A percentile compares a stretch with the other conserved stretches of the same genome.
Evolutionary conservation across 2,797 vertebrate species (phyloP).

Genomic region (Lagodon rhomboides): DNA sequence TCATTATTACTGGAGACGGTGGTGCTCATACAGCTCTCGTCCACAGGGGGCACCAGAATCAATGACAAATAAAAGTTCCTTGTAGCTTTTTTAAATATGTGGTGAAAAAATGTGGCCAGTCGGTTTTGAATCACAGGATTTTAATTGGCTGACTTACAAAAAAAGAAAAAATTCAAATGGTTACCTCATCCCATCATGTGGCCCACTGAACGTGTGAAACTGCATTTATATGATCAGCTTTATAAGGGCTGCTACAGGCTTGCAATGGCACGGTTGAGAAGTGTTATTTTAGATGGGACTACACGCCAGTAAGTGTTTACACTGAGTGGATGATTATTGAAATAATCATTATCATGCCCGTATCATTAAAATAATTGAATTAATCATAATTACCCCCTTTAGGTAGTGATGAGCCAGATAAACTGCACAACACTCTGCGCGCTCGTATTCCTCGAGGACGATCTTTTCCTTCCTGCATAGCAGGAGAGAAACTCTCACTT

Average conservation of each 20-base stretch:
- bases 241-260: not conserved
- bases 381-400: slow-evolving; percentile 35
- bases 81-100: not conserved
- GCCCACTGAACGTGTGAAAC: not conserved
- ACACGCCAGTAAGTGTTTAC: slow-evolving; percentile 18
- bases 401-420: slow-evolving; percentile 6
- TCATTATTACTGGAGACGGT: too few species aligned
- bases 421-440: slow-evolving; percentile 10
- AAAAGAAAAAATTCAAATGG: not conserved
- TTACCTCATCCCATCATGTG: not conserved
- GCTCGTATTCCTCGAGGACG: slow-evolving; percentile 14
- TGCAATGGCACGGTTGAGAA: not conserved
- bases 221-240: not conserved
- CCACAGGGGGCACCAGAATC: too few species aligned
- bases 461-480: slow-evolving; percentile 17
- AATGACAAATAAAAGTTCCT: too few species aligned
- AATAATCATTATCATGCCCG: slow-evolving; percentile 29
- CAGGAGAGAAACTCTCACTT: slow-evolving; percentile 26
- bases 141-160: not conserved
- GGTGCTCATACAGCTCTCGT: too few species aligned
- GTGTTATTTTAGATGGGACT: not conserved
- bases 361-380: slow-evolving; percentile 45
- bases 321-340: slow-evolving; percentile 17
- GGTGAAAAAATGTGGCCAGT: not conserved
- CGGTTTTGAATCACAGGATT: not conserved